phyloP scores from a whole-genome alignment of 2,888 invertebrate species.

The Patella depressa region DNA sequence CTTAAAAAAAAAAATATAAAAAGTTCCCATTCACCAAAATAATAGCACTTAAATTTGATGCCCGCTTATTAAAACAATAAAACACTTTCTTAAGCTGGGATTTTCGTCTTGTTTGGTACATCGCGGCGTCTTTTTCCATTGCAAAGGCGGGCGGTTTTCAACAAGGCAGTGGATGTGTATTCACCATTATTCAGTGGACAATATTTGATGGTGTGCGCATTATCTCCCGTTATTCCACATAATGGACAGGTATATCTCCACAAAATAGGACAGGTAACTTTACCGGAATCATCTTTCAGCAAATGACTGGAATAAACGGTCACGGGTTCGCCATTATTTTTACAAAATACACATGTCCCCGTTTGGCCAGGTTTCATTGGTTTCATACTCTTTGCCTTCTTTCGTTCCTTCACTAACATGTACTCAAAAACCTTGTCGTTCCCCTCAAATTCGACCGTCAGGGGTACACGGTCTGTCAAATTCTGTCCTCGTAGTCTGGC shows the following conservation, averaged over 20 bases:
- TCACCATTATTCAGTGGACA: constrained; percentile 72
- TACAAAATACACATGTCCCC: constrained; percentile 80
- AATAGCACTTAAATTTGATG: background rate
- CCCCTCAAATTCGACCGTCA: constrained; percentile 19
- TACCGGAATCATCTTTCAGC: constrained; percentile 77
- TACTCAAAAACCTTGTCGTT: constrained; percentile 40
- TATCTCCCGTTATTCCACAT: constrained; percentile 80
- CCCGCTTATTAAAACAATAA: background rate
- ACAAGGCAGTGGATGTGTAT: constrained; percentile 2
- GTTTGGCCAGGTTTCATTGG: constrained; percentile 26
- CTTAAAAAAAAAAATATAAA: background rate
- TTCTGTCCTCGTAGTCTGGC: constrained; percentile 39
- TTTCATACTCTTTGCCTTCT: constrained; percentile 22
- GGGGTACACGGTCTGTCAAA: constrained; percentile 13
- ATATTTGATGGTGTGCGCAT: constrained; percentile 84
- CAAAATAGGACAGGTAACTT: constrained; percentile 81
- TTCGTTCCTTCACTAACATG: constrained; percentile 39
- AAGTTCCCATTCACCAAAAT: background rate
- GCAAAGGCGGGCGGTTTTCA: constrained; percentile 2
- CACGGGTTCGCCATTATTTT: constrained; percentile 82
- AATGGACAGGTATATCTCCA: constrained; percentile 80
- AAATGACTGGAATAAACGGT: constrained; percentile 78
- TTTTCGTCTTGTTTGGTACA: background rate
- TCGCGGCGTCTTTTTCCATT: constrained; percentile 3
- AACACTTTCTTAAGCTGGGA: background rate